Conservation (phyloP, 2,113 vertebrate species). For the Procavia capensis region DNA sequence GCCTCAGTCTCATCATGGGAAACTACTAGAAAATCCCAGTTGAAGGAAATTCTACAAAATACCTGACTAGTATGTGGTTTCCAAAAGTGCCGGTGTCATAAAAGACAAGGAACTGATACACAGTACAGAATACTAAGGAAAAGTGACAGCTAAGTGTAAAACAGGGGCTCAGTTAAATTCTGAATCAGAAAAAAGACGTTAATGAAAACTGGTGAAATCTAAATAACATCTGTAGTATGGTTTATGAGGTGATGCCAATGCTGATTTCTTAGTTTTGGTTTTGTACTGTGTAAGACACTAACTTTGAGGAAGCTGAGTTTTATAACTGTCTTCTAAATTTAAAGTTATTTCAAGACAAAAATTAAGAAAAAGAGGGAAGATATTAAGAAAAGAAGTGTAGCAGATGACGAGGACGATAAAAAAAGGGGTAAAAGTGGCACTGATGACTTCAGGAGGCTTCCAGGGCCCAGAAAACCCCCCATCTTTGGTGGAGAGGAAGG, state of each 20-base stretch:
- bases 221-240: not conserved
- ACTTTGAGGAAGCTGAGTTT: not conserved
- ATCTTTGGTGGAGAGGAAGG: not conserved
- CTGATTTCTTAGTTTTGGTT: conserved; percentile 29
- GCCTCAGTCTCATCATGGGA: not conserved
- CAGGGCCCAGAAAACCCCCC: rapidly evolving
- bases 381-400: not conserved
- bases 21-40: not conserved
- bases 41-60: not conserved
- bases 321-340: not conserved
- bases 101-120: not conserved
- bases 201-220: not conserved
- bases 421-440: not conserved
- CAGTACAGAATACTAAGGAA: not conserved
- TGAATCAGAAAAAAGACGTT: conserved; percentile 4
- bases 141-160: not conserved
- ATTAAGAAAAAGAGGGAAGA: not conserved
- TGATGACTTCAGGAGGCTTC: not conserved
- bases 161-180: not conserved
- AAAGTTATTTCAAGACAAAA: conserved; percentile 15
- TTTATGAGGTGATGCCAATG: not conserved
- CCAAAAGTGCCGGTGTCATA: not conserved
- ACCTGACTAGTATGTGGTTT: not conserved
- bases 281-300: not conserved
- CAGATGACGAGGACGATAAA: not conserved